These are phyloP conservation scores for Camptogramma bilineatum DNA, from an alignment of 2,888 invertebrate genomes.

Conservation along the genomic window DNA sequence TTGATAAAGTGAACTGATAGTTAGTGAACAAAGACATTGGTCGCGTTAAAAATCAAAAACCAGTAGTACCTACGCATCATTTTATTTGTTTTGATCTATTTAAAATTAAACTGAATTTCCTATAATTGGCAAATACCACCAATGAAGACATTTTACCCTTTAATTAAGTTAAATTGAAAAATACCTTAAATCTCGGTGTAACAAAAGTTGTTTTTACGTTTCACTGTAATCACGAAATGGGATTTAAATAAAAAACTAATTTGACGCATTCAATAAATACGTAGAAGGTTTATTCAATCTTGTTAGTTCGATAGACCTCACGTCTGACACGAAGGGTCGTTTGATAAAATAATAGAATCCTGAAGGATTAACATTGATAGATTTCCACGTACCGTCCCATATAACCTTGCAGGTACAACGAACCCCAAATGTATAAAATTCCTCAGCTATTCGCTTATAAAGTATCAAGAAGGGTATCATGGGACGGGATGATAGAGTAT, in stretches of 20 bases:
- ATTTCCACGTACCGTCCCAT: background rate
- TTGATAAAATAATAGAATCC: background rate
- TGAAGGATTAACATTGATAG: background rate
- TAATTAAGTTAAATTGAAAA: too few relatives aligned
- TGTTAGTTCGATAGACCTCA: background rate
- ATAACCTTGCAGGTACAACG: background rate
- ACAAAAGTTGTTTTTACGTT: too few relatives aligned
- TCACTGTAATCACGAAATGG: too few relatives aligned
- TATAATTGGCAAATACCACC: too few relatives aligned
- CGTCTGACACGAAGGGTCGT: background rate
- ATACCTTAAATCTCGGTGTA: too few relatives aligned
- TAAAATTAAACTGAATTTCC: too few relatives aligned
- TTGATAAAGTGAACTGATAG: background rate
- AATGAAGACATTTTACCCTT: too few relatives aligned
- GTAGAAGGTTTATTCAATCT: background rate
- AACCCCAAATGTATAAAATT: background rate
- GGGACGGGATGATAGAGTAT: background rate
- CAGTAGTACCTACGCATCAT: too few relatives aligned
- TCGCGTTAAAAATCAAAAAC: background rate
- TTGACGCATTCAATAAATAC: background rate
- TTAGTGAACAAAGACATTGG: background rate
- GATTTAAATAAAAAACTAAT: background rate
- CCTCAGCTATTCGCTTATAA: background rate
- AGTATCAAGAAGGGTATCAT: background rate
- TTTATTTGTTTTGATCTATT: too few relatives aligned